phyloP scores from a whole-genome alignment of 2,113 vertebrate genomes.

The Deroptyus accipitrinus region DNA sequence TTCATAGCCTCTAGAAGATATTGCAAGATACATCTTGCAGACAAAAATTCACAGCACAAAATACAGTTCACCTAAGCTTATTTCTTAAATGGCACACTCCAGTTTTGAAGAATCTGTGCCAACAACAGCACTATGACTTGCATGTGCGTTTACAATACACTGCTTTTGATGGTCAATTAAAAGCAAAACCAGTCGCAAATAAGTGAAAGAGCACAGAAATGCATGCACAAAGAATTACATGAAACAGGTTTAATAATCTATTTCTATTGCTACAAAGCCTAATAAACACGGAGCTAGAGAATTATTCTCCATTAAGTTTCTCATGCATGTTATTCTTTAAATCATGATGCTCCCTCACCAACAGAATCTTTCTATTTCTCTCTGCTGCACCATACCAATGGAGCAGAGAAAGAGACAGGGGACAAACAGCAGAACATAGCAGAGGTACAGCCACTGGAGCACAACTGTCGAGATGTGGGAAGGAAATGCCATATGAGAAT shows the following conservation, averaged over 20 bases:
- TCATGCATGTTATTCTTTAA: background rate
- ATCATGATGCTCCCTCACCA: background rate
- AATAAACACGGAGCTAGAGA: background rate
- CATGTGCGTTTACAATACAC: background rate
- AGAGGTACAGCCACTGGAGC: fast-evolving
- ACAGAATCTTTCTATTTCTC: background rate
- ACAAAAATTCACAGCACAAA: background rate
- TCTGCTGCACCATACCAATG: fast-evolving
- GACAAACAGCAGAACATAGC: fast-evolving
- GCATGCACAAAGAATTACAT: background rate
- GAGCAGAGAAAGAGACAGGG: background rate
- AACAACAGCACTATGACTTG: background rate
- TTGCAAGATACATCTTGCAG: background rate
- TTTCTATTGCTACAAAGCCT: background rate
- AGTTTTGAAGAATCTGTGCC: background rate
- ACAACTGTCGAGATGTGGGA: background rate
- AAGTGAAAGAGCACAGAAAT: background rate
- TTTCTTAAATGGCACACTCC: background rate
- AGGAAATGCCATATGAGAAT: background rate
- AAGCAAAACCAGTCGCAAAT: background rate
- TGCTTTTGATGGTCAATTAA: background rate
- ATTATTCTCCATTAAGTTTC: background rate
- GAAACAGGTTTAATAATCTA: background rate
- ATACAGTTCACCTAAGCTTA: background rate
- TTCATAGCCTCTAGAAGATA: background rate